These are phyloP conservation scores for Drosophila oshimai DNA, from an alignment of 1,140 invertebrate species.

Conservation along the genomic window DNA sequence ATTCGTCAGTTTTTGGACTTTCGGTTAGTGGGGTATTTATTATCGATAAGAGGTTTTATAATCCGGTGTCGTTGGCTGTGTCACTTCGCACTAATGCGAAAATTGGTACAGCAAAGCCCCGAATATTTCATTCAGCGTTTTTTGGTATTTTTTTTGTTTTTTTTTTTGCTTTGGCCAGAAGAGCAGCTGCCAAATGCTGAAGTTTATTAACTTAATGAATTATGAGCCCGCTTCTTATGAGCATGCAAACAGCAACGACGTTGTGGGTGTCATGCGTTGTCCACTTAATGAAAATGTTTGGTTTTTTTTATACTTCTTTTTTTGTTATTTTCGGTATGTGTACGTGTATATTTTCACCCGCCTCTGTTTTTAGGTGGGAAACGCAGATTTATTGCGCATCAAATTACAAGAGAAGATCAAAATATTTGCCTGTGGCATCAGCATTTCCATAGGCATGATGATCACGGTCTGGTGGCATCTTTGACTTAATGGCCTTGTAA, in stretches of 20 bases:
- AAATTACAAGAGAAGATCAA: conserved; percentile 58
- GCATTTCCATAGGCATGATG: background rate
- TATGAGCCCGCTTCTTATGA: conserved; percentile 73
- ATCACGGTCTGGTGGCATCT: conserved; percentile 34
- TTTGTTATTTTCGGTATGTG: background rate
- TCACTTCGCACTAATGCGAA: conserved; percentile 54
- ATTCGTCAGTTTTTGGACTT: conserved; percentile 32
- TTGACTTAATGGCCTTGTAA: conserved; percentile 40
- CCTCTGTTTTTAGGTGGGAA: conserved; percentile 48
- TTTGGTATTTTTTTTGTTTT: conserved; percentile 17
- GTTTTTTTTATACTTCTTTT: conserved; percentile 25
- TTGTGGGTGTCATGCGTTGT: conserved; percentile 70
- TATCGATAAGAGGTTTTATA: conserved; percentile 45
- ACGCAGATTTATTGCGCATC: conserved; percentile 70
- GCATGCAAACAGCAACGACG: conserved; percentile 52
- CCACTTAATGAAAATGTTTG: conserved; percentile 72
- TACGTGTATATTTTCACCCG: conserved; percentile 24
- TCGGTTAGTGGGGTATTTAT: conserved; percentile 51
- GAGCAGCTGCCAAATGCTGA: conserved; percentile 1
- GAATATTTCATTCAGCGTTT: conserved; percentile 60
- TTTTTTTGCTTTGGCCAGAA: conserved; percentile 8
- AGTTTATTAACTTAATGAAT: conserved; percentile 62
- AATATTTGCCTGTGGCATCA: conserved; percentile 12
- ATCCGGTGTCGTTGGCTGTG: conserved; percentile 6
- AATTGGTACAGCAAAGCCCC: conserved; percentile 58